phyloP scores from a whole-genome alignment of 2,113 vertebrate genomes.

The Chaetodon auriga region DNA sequence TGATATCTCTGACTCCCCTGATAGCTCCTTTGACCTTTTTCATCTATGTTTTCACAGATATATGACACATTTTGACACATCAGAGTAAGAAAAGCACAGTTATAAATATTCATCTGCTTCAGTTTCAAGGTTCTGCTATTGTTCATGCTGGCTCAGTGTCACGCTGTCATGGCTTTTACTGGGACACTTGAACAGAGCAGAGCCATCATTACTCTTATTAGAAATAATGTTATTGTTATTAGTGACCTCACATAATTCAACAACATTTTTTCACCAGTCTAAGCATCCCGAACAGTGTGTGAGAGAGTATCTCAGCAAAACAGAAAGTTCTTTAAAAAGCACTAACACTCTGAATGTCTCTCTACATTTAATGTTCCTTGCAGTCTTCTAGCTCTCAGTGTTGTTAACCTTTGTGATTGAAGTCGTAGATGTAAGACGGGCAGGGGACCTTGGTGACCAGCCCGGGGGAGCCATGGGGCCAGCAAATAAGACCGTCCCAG shows the following conservation, averaged over 20 bases:
- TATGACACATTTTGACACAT: too few relatives aligned
- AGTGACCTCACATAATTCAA: background rate
- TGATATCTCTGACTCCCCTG: too few relatives aligned
- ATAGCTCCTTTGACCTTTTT: too few relatives aligned
- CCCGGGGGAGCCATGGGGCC: constrained; percentile 88
- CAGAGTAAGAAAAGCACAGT: too few relatives aligned
- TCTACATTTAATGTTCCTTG: background rate
- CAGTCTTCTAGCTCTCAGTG: background rate
- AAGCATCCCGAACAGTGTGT: background rate
- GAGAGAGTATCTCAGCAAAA: too few relatives aligned
- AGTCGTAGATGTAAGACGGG: constrained; percentile 91
- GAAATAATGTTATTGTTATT: too few relatives aligned
- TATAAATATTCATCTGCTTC: too few relatives aligned
- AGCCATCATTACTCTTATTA: background rate
- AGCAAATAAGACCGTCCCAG: constrained; percentile 93
- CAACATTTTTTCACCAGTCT: background rate
- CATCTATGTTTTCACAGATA: too few relatives aligned
- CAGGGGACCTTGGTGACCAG: constrained; percentile 85
- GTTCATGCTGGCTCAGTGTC: too few relatives aligned
- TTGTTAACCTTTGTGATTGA: constrained; percentile 90
- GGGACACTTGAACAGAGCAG: background rate
- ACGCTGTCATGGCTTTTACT: background rate
- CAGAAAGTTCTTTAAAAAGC: too few relatives aligned
- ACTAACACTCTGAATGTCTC: background rate
- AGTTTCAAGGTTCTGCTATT: too few relatives aligned